Evolutionary conservation across 2,888 invertebrate species (phyloP).

Genomic region (Noctuana brunneofusca): DNA sequence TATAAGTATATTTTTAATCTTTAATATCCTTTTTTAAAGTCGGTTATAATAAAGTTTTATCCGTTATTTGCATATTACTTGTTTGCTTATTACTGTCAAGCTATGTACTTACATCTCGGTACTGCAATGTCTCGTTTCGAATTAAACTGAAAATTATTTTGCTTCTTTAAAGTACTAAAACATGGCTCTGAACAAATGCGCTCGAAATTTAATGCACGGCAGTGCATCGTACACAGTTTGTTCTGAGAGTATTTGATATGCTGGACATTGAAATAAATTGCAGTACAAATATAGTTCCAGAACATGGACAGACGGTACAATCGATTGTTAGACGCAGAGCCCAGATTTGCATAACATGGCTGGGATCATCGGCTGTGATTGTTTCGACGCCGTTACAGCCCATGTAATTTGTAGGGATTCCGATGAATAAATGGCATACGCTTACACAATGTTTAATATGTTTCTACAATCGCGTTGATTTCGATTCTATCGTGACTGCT

Average conservation of each 20-base stretch:
- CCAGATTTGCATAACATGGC: conserved; percentile 76
- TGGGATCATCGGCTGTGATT: conserved; percentile 75
- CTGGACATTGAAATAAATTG: conserved; percentile 26
- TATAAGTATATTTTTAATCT: too few species aligned
- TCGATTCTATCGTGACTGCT: conserved; percentile 12
- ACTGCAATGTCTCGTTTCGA: too few species aligned
- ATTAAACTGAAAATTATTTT: too few species aligned
- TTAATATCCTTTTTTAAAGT: too few species aligned
- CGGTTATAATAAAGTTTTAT: too few species aligned
- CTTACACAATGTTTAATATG: conserved; percentile 43
- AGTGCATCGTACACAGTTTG: background rate
- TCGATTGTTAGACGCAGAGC: conserved; percentile 71
- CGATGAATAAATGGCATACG: conserved; percentile 65
- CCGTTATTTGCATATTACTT: background rate
- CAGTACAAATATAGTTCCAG: conserved; percentile 41
- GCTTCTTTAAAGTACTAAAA: background rate
- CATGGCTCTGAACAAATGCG: background rate
- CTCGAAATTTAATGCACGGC: background rate
- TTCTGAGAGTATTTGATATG: conserved; percentile 11
- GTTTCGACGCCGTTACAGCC: conserved; percentile 72
- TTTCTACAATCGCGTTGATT: conserved; percentile 48
- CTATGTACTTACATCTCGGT: too few species aligned
- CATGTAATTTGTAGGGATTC: conserved; percentile 75
- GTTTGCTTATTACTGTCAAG: too few species aligned
- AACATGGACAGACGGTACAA: conserved; percentile 59